Conservation (phyloP, 1,140 invertebrate genomes). For the Lamellibrachia luymesi region DNA sequence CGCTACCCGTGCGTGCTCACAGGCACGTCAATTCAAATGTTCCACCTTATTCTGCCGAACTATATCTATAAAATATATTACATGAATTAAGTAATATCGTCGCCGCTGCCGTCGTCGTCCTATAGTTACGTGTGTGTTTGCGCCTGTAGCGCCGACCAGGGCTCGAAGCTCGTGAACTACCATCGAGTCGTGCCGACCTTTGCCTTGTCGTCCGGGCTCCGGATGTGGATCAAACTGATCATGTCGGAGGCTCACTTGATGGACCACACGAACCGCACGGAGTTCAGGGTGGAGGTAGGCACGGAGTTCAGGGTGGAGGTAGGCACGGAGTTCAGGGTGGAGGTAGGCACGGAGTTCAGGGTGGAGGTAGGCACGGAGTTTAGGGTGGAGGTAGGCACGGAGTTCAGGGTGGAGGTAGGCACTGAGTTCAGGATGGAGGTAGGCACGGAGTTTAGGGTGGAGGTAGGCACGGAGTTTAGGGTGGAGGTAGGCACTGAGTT, state of each 20-base stretch:
- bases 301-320: too few species aligned
- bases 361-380: too few species aligned
- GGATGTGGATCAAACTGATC: conserved; percentile 29
- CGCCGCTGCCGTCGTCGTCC: neutral
- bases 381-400: too few species aligned
- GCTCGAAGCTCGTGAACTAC: neutral
- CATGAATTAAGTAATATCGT: neutral
- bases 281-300: too few species aligned
- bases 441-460: too few species aligned
- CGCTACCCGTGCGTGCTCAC: neutral
- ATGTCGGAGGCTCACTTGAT: conserved; percentile 24
- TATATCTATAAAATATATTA: neutral
- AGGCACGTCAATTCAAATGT: neutral
- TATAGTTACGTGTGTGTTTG: neutral
- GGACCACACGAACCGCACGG: conserved; percentile 6
- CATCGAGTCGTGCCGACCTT: conserved; percentile 22
- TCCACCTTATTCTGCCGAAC: neutral
- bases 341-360: too few species aligned
- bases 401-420: too few species aligned
- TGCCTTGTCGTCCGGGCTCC: conserved; percentile 23
- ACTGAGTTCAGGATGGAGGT: too few species aligned
- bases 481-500: too few species aligned
- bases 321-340: too few species aligned
- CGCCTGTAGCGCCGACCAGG: neutral
- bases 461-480: too few species aligned